Evolutionary conservation across 2,113 vertebrate genomes (phyloP), one percentile per base, ranked within the genome.

Genomic region (Calidris pygmaea): DNA sequence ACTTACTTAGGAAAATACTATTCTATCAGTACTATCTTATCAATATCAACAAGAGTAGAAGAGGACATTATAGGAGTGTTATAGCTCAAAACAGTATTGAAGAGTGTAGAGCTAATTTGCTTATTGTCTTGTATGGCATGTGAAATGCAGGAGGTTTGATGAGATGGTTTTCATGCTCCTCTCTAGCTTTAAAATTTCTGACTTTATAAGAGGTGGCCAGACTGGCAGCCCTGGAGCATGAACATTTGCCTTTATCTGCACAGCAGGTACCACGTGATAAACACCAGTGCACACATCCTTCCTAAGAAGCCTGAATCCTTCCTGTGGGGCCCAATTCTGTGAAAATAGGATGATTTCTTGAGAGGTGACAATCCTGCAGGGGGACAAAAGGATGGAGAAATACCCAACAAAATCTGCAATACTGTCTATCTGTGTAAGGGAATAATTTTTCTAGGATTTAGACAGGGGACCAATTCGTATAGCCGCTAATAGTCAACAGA

Each of bases 401-500:
- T 22, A 43, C 7, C n/a, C 81, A 62, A 60, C 8, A 77, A 76
- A 78, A 43, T 50, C 37, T 84, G 6, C 9, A 56, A 71, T 71
- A 22, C 24, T 43, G 21, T 60, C 19, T n/a, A 3, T 63, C 11
- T 59, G 37, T 77, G 48, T 88, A 90, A 86, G 21, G 8, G 37
- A 92, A 76, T 67, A 35, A n/a, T 71, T 92, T 93, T 77, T 29
- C 55, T 71, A n/a, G 37, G 26, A 48, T 80, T 90, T 84, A 85
- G 37, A 79, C 58, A 91, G 89, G 83, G 14, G 12, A 80, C 45
- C 47, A 35, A 86, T 91, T 93, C 41, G 48, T 35, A 48, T 47
- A 92, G 55, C 47, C 41, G 56, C 67, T 95, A 86, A 95, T 95
- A 92, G 91, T 84, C 89, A 92, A 85, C 90, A 96, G 93, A 96